Base-by-base conservation (phyloP, 1,140 invertebrate species). In the Nasonia longicornis region DNA sequence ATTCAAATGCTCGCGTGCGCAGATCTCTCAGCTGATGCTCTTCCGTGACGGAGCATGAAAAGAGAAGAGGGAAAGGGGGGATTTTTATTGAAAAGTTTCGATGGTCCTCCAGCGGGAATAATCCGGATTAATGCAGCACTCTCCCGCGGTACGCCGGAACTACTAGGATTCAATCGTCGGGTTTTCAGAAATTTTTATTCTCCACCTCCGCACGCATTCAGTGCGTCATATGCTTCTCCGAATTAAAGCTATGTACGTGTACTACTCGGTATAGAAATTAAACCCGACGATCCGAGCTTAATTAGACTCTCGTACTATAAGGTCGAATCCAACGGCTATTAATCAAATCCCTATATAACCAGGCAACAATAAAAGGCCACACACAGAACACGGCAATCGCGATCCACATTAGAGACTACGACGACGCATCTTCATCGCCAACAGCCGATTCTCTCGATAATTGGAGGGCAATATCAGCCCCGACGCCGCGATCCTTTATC, bases 41-140 rank as follows among this genome's bases (percentile, higher is more conserved):
- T n/a, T 58, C 52, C 52, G 52, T 58, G 52, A 58, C 52, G 52
- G 20, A 58, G 52, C 52, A 58, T 58, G 52, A 58, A 12, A 71
- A 69, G 64, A 66, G 63, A 66, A 16, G 22, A 4, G 26, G 26
- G 20, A 35, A 20, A 67, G 63, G n/a, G 48, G 58, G 80, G 83
- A 85, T 84, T 84, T 84, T 84, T 86, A 85, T 85, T 67, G 85
- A 85, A 79, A 84, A 86, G 76, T 26, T 84, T 83, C 67, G 71
- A 85, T 84, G 80, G 79, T 66, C 75, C 81, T 84, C 67, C 66
- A 80, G 66, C 71, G 67, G 66, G 11, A 79, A 42, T 42, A 79
- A 79, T 81, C 42, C 48, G 70, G 73, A 83, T 86, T 85, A 84
- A 84, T 82, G 82, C 71, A 73, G 8, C 64, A n/a, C 10, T 22